Percentiles rank a stretch among this genome's conserved stretches.
These are phyloP conservation scores for Ceuthmochares aereus DNA, from an alignment of 2,113 vertebrate genomes.

Conservation along the genomic window DNA sequence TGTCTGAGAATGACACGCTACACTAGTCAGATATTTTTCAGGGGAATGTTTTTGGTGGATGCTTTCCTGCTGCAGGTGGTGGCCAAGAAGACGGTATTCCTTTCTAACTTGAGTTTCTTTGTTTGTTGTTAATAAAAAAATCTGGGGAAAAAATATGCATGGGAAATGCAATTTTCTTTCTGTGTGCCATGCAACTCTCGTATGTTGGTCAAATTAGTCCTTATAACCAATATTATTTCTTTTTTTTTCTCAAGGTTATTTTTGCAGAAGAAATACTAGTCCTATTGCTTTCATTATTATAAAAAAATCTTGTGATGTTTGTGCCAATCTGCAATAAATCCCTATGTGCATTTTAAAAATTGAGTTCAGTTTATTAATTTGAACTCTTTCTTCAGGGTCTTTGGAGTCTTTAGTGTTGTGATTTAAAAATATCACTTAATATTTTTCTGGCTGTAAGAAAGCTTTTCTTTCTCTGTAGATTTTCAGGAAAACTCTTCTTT, in stretches of 20 bases:
- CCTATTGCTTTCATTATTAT: background rate
- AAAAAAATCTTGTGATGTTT: background rate
- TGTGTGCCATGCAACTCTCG: background rate
- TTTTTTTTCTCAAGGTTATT: background rate
- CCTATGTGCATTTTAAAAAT: background rate
- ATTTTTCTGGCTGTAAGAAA: background rate
- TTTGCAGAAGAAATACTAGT: background rate
- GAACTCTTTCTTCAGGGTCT: background rate
- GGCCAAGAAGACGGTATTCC: background rate
- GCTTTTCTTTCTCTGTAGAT: background rate
- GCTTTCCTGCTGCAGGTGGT: background rate
- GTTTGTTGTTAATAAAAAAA: background rate
- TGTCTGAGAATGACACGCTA: background rate
- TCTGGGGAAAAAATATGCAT: background rate
- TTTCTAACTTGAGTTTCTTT: background rate
- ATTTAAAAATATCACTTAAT: background rate
- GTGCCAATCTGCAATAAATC: background rate
- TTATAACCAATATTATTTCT: background rate
- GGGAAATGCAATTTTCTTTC: background rate
- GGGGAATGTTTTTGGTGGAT: background rate
- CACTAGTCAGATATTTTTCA: background rate
- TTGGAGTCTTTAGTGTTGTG: background rate
- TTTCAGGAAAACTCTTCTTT: background rate
- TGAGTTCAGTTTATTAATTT: background rate
- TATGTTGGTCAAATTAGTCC: background rate